phyloP scores from a whole-genome alignment of 2,888 invertebrate genomes.

The Boloria euphrosyne region DNA sequence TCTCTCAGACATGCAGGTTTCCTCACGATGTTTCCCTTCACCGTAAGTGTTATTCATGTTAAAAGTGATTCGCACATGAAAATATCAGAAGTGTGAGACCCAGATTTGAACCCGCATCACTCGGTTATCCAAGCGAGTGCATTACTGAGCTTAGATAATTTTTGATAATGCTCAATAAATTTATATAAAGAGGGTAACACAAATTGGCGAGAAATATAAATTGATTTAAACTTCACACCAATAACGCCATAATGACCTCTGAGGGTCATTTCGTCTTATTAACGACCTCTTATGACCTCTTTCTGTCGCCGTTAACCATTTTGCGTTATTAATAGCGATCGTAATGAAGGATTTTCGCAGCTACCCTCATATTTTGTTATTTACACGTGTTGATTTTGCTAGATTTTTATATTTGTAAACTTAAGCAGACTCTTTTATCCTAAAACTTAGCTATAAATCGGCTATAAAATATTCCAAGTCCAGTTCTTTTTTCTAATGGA shows the following conservation, averaged over 20 bases:
- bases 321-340: conserved; percentile 54
- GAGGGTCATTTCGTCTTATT: conserved; percentile 61
- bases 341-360: conserved; percentile 39
- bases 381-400: conserved; percentile 9
- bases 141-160: neutral
- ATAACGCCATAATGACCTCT: conserved; percentile 57
- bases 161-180: conserved; percentile 21
- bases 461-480: too few relatives aligned
- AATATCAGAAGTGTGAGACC: too few relatives aligned
- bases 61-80: too few relatives aligned
- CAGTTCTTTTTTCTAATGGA: too few relatives aligned
- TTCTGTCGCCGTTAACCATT: conserved; percentile 54
- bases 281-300: conserved; percentile 68
- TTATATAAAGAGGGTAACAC: conserved; percentile 18
- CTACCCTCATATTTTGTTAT: conserved; percentile 26
- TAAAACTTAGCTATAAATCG: too few relatives aligned
- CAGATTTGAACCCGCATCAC: too few relatives aligned
- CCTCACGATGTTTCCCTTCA: too few relatives aligned
- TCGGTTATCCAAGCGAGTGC: too few relatives aligned
- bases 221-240: conserved; percentile 60
- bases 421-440: too few relatives aligned
- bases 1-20: too few relatives aligned
- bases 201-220: conserved; percentile 56
- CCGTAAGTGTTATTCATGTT: too few relatives aligned
- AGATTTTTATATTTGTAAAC: too few relatives aligned